Evolutionary conservation across 2,888 invertebrate genomes (phyloP).

Genomic region (Biston stratarius): DNA sequence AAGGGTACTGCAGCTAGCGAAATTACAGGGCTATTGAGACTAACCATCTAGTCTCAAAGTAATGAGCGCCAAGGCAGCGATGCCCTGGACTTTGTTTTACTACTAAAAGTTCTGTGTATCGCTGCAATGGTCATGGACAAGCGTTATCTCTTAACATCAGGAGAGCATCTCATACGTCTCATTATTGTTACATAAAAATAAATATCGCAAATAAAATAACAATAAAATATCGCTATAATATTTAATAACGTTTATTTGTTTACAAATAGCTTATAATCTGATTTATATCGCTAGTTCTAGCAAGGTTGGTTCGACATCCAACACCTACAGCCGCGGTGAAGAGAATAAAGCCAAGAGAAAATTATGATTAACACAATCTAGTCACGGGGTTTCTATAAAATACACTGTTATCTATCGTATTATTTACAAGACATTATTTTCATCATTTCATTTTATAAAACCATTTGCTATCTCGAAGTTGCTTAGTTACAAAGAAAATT

Average conservation of each 20-base stretch:
- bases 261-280: conserved; percentile 70
- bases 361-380: conserved; percentile 9
- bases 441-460: too few species aligned
- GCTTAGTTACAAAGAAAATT: not conserved
- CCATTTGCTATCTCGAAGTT: not conserved
- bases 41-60: too few species aligned
- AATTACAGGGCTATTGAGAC: too few species aligned
- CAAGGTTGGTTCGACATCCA: conserved; percentile 46
- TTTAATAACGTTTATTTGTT: conserved; percentile 68
- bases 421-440: conserved; percentile 1
- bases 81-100: too few species aligned
- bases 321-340: conserved; percentile 1
- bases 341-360: conserved; percentile 6
- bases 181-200: too few species aligned
- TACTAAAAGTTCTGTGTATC: too few species aligned
- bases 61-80: too few species aligned
- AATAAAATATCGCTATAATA: conserved; percentile 44
- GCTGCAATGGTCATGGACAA: too few species aligned
- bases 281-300: conserved; percentile 44
- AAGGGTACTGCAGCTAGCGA: too few species aligned
- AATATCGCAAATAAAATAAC: too few species aligned
- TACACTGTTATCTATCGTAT: conserved; percentile 1
- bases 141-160: too few species aligned
- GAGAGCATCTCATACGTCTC: too few species aligned
- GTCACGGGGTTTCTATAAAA: not conserved